Evolutionary conservation across 2,888 invertebrate genomes (phyloP).

Genomic region (Agonopterix heracliana): DNA sequence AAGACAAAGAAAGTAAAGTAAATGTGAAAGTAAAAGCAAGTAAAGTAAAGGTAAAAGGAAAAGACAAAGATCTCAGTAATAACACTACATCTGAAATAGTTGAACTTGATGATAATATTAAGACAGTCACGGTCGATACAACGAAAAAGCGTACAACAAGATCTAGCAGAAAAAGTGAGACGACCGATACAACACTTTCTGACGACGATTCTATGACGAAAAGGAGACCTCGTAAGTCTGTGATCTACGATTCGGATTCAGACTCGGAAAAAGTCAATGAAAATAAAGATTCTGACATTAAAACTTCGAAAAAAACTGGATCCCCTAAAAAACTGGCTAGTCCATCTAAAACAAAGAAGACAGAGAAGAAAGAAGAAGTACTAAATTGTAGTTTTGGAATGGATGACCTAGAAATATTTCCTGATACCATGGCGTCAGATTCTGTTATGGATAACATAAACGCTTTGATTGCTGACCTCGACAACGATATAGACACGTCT

Average conservation of each 20-base stretch:
- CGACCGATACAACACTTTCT: background rate
- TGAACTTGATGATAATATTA: conserved; percentile 1
- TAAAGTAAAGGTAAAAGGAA: conserved; percentile 6
- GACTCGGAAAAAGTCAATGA: conserved; percentile 25
- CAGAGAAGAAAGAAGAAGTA: conserved; percentile 11
- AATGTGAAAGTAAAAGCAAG: conserved; percentile 2
- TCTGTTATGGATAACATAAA: conserved; percentile 55
- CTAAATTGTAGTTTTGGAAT: conserved; percentile 38
- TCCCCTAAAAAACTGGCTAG: no score
- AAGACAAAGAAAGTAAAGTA: conserved; percentile 1
- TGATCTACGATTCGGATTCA: conserved; percentile 36
- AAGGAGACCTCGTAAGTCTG: conserved; percentile 22
- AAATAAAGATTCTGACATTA: conserved; percentile 1
- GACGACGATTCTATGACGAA: conserved; percentile 18
- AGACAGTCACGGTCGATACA: conserved; percentile 1
- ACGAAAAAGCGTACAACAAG: conserved; percentile 34
- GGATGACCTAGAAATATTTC: conserved; percentile 53
- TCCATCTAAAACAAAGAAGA: background rate
- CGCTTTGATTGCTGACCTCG: conserved; percentile 54
- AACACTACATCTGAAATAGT: background rate
- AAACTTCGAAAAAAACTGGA: background rate
- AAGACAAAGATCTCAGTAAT: background rate
- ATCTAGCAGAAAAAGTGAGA: conserved; percentile 27
- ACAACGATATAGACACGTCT: conserved; percentile 41
- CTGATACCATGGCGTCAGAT: conserved; percentile 47